Conservation (phyloP, 2,113 vertebrate genomes). For the Eulacestoma nigropectus region DNA sequence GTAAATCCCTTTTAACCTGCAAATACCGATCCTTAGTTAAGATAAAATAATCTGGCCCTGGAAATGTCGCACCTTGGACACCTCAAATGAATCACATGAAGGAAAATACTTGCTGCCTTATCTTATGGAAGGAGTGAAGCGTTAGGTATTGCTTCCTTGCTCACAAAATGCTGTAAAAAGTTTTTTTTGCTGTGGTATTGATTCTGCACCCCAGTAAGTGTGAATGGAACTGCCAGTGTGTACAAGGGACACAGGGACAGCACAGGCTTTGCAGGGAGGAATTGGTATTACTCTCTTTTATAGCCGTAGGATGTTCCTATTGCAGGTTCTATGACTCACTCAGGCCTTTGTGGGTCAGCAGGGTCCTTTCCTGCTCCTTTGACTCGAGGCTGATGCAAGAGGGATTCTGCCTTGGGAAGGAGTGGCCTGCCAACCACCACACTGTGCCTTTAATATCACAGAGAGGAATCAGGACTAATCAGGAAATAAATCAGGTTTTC, state of each 20-base stretch:
- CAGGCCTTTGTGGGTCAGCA: background rate
- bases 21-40: background rate
- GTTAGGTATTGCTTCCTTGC: background rate
- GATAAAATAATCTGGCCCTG: background rate
- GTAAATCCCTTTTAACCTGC: background rate
- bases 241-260: background rate
- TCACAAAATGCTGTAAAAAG: background rate
- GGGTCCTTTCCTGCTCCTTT: background rate
- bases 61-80: background rate
- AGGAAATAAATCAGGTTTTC: conserved; percentile 21
- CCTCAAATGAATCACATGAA: background rate
- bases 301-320: background rate
- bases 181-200: background rate
- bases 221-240: background rate
- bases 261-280: background rate
- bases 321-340: background rate
- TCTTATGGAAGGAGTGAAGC: background rate
- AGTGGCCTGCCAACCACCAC: background rate
- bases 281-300: background rate
- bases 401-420: background rate
- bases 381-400: background rate
- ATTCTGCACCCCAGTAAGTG: background rate
- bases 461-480: background rate
- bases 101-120: background rate
- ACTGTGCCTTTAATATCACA: background rate